Evolutionary conservation across 1,140 invertebrate species (phyloP), one percentile per base, ranked within the genome.

Genomic region (Leptopilina boulardi): DNA sequence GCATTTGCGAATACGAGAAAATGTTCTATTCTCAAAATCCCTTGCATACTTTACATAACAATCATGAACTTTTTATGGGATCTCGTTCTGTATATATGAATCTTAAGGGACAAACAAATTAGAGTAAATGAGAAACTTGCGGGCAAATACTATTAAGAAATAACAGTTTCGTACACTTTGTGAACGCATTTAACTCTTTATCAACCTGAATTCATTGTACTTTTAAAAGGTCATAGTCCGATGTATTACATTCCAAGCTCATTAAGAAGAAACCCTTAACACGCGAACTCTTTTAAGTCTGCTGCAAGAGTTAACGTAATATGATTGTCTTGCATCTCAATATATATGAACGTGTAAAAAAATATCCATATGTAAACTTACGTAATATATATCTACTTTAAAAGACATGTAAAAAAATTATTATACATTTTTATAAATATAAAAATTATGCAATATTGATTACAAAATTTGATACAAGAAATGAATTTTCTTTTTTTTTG

Each of bases 161-260:
- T 54, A 10, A 18, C 19, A 54, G 3, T 54, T 54, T 54, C 10
- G n/a, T 19, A 54, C 51, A 21, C 19, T n/a, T n/a, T n/a, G n/a
- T n/a, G n/a, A n/a, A n/a, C n/a, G n/a, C n/a, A n/a, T n/a, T 54
- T 54, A 54, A 54, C 51, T 54, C 51, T 54, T 54, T 54, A 19
- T 21, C 19, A 54, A 54, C 51, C 51, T 54, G 18, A 21, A 54
- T 54, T 54, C 51, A 54, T 54, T 30, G 56, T 66, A 30, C 13
- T 11, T 21, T 30, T 66, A 26, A 66, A 26, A 66, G 56, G 47
- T 51, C 47, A 51, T 51, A 51, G 47, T 51, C 47, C 47, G 47
- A 51, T 51, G n/a, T 51, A 51, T 51, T 18, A 44, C n/a, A 51
- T 51, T n/a, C 41, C 56, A 66, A 66, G 56, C 56, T 66, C 21